Conservation (phyloP, 2,113 vertebrate genomes). For the Melanerpes aurifrons region DNA sequence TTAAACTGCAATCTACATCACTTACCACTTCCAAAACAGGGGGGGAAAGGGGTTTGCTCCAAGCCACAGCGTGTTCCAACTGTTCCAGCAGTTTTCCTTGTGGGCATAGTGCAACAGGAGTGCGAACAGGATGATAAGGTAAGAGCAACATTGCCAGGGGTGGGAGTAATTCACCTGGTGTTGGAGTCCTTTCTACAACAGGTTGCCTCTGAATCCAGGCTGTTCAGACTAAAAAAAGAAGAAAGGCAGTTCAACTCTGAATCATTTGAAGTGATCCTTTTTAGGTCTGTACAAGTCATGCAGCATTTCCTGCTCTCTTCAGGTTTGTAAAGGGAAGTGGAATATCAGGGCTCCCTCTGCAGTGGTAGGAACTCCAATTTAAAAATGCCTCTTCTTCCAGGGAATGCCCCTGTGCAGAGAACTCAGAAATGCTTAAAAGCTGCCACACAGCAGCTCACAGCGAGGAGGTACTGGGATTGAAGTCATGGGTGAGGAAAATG, state of each 20-base stretch:
- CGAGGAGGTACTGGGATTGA: not conserved
- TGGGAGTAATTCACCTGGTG: not conserved
- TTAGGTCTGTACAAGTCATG: not conserved
- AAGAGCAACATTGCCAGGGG: not conserved
- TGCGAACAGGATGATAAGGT: not conserved
- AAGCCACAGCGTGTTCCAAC: not conserved
- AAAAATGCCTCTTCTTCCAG: not conserved
- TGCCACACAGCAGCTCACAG: not conserved
- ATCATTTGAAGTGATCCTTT: not conserved
- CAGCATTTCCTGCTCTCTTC: not conserved
- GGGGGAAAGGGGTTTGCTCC: not conserved
- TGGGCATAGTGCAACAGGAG: rapidly evolving
- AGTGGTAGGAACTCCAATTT: not conserved
- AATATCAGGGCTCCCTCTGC: not conserved
- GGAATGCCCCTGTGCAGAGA: not conserved
- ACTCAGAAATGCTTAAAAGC: not conserved
- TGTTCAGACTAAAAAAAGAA: not conserved
- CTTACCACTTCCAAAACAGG: not conserved
- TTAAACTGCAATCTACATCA: not conserved
- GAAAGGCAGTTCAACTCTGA: too few relatives aligned
- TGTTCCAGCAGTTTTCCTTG: not conserved
- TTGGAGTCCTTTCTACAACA: not conserved
- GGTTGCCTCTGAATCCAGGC: not conserved
- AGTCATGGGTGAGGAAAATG: not conserved
- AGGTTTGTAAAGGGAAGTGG: not conserved